These are phyloP conservation scores for Macropis europaea DNA, from an alignment of 2,888 invertebrate genomes.

Conservation along the genomic window DNA sequence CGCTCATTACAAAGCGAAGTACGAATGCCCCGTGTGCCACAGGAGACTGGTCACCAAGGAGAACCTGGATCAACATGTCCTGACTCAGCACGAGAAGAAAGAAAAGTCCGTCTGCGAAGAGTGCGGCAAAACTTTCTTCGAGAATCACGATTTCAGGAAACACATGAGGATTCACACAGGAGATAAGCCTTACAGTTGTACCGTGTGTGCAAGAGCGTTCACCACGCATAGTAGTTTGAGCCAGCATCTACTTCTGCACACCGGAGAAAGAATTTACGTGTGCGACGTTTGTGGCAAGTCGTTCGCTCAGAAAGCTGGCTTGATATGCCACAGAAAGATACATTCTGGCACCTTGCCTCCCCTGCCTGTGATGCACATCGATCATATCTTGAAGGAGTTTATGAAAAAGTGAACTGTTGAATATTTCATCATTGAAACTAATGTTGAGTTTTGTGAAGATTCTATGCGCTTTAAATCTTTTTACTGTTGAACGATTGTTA, in stretches of 20 bases:
- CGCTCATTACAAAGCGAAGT: conserved; percentile 58
- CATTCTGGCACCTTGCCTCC: conserved; percentile 60
- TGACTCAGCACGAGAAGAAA: conserved; percentile 54
- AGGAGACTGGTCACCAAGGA: conserved; percentile 51
- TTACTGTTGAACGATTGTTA: no score
- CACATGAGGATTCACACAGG: conserved; percentile 66
- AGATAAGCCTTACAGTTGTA: conserved; percentile 60
- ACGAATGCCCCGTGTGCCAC: conserved; percentile 52
- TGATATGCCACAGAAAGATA: conserved; percentile 65
- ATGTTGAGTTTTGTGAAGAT: not conserved
- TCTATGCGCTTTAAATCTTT: no score
- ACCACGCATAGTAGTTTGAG: conserved; percentile 53
- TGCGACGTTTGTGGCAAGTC: conserved; percentile 63
- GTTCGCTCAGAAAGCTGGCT: conserved; percentile 62
- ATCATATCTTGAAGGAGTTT: conserved; percentile 58
- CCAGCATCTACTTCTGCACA: conserved; percentile 62
- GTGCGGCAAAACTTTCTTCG: conserved; percentile 65
- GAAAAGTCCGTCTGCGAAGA: conserved; percentile 63
- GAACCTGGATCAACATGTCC: conserved; percentile 55
- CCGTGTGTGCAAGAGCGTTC: conserved; percentile 57
- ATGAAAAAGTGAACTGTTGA: conserved; percentile 39
- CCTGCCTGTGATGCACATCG: conserved; percentile 59
- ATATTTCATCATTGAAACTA: not conserved
- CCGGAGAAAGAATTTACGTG: conserved; percentile 58
- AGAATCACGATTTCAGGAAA: conserved; percentile 54